Base-by-base conservation (phyloP, 2,888 invertebrate species). In the Ochlodes sylvanus region DNA sequence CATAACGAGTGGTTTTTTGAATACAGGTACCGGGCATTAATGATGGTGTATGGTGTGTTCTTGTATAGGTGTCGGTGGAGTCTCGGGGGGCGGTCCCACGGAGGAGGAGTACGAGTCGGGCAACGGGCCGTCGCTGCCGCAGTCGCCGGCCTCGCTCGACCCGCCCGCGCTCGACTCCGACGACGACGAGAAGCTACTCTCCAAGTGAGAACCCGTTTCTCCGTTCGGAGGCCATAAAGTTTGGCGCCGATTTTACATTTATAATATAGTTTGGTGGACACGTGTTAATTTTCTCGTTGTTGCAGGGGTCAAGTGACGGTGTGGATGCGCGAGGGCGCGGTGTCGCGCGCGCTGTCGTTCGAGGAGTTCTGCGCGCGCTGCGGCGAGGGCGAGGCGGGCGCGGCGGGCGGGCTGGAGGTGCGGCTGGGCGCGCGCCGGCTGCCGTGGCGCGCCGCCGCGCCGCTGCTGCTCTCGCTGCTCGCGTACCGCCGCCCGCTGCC, bases 71-170 rank as follows among this genome's bases (percentile, higher is more conserved):
- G 69, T 41, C 5, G 66, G 44, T 10, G 62, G 61, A 0, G 63
- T 17, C 6, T 50, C 62, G 19, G 50, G 56, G 15, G 70, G 65
- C 9, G 94, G 94, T 61, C 94, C 94, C 71, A 95, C 96, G 71
- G 98, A 98, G 76, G 98, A 98, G 86, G 99, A 99, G 93, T 96
- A 97, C 75, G 99, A 99, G 91, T 98, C 98, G 71, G 99, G 99
- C 72, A 98, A 98, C 87, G 99, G 99, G 52, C 97, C 98, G 47
- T 99, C 99, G 63, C 92, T 99, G 77, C 98, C 99, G 9, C 98
- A 98, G 85, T 98, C 98, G 64, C 98, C 98, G 19, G 97, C 97
- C 80, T 98, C 98, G 71, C 96, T 97, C 69, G 98, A 97, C 77
- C 97, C 97, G 21, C 96, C 96, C 69, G 92, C 93, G n/a, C 85